These are phyloP conservation scores for Euleptes europaea DNA, from an alignment of 2,113 vertebrate genomes.

Conservation along the genomic window DNA sequence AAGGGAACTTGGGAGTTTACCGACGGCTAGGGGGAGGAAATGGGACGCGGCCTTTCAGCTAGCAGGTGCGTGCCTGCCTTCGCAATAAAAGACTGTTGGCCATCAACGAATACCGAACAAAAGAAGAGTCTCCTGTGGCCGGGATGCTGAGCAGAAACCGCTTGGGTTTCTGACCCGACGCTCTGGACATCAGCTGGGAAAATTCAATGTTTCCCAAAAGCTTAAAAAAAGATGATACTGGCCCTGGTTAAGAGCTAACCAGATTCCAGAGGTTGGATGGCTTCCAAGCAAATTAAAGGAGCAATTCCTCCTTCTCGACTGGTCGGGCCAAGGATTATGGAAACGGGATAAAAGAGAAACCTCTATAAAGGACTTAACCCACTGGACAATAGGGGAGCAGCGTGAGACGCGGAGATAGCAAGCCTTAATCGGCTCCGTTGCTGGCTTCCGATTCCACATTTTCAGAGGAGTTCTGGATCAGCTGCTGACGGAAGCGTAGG, in stretches of 20 bases:
- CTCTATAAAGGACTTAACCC: conserved; percentile 29
- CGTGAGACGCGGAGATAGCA: conserved; percentile 19
- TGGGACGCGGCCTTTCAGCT: conserved; percentile 42
- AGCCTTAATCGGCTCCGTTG: not conserved
- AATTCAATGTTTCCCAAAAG: conserved; percentile 29
- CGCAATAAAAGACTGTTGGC: not conserved
- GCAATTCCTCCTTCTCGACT: conserved; percentile 55
- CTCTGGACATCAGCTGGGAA: conserved; percentile 42
- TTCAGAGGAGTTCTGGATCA: not conserved
- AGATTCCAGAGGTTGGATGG: conserved; percentile 55
- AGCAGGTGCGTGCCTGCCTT: not conserved
- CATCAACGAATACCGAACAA: not conserved
- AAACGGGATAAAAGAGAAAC: conserved; percentile 48
- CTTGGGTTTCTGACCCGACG: not conserved
- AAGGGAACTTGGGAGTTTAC: conserved; percentile 75
- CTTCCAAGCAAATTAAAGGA: conserved; percentile 65
- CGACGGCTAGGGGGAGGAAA: conserved; percentile 54
- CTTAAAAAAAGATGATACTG: conserved; percentile 51
- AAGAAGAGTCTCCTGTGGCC: conserved; percentile 3
- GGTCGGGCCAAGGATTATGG: conserved; percentile 26
- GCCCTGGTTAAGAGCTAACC: conserved; percentile 44
- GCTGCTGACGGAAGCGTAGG: not conserved
- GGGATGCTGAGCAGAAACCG: conserved; percentile 14
- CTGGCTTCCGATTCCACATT: conserved; percentile 3
- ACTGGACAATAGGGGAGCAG: conserved; percentile 21